phyloP scores from a whole-genome alignment of 2,888 invertebrate species.

The Amiota minor region DNA sequence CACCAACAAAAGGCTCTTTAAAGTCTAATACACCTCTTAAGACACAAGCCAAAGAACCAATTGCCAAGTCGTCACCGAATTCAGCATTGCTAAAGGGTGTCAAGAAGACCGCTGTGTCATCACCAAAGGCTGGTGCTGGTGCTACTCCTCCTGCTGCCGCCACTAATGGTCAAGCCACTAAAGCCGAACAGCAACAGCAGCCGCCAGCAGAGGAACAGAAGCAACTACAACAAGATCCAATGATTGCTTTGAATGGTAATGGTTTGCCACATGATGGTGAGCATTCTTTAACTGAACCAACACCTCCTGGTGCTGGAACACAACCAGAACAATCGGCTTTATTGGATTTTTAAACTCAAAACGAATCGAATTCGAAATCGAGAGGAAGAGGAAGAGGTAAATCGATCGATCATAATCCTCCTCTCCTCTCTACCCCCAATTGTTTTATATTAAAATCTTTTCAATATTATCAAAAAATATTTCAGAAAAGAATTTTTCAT shows the following conservation, averaged over 20 bases:
- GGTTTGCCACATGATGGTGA: constrained; percentile 34
- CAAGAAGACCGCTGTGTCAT: constrained; percentile 16
- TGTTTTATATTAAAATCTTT: constrained; percentile 47
- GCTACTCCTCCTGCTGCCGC: constrained; percentile 28
- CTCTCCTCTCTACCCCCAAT: too few relatives aligned
- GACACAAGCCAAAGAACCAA: constrained; percentile 60
- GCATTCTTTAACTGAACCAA: too few relatives aligned
- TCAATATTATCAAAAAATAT: constrained; percentile 66
- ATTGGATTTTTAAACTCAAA: constrained; percentile 48
- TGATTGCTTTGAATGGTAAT: constrained; percentile 42
- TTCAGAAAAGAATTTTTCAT: constrained; percentile 55
- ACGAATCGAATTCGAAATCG: neutral
- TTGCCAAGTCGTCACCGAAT: constrained; percentile 46
- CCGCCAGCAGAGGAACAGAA: constrained; percentile 30
- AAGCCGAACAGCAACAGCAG: constrained; percentile 10
- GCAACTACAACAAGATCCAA: constrained; percentile 38
- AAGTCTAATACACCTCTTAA: constrained; percentile 52
- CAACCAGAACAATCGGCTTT: constrained; percentile 40
- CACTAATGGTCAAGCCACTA: constrained; percentile 44
- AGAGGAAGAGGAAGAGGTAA: neutral
- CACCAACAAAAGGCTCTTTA: constrained; percentile 37
- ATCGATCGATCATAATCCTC: neutral
- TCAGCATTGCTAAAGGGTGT: constrained; percentile 42
- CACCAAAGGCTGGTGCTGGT: constrained; percentile 10
- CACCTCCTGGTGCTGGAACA: constrained; percentile 41